Conservation (phyloP, 2,113 vertebrate genomes). For the Hyperoodon ampullatus region DNA sequence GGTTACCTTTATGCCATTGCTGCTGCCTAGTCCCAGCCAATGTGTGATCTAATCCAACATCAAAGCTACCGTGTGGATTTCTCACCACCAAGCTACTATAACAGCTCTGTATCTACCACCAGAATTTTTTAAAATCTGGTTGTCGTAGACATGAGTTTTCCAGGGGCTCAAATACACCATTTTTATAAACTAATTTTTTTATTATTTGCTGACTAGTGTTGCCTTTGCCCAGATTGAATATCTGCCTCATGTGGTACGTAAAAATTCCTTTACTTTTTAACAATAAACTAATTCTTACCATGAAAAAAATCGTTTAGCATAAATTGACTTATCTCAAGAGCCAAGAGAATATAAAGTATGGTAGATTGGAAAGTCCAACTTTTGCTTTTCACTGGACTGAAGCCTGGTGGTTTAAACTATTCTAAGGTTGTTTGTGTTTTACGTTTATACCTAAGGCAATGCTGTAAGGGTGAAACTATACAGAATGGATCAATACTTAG, state of each 20-base stretch:
- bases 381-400: neutral
- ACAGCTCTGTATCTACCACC: neutral
- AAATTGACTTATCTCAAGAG: constrained; percentile 4
- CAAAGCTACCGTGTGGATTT: neutral
- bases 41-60: neutral
- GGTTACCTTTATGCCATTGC: neutral
- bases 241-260: neutral
- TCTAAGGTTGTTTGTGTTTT: neutral
- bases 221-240: constrained; percentile 17
- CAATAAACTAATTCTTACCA: constrained; percentile 37
- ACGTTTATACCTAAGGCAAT: neutral
- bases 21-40: neutral
- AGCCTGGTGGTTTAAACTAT: neutral
- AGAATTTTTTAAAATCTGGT: constrained; percentile 18
- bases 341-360: neutral
- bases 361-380: neutral
- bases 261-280: constrained; percentile 34
- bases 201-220: neutral
- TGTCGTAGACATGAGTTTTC: neutral
- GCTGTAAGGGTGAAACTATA: neutral
- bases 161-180: neutral
- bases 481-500: neutral
- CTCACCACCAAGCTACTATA: neutral
- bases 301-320: neutral
- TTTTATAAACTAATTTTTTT: constrained; percentile 14